phyloP scores from a whole-genome alignment of 1,140 invertebrate genomes.

The Meloidogyne hapla region DNA sequence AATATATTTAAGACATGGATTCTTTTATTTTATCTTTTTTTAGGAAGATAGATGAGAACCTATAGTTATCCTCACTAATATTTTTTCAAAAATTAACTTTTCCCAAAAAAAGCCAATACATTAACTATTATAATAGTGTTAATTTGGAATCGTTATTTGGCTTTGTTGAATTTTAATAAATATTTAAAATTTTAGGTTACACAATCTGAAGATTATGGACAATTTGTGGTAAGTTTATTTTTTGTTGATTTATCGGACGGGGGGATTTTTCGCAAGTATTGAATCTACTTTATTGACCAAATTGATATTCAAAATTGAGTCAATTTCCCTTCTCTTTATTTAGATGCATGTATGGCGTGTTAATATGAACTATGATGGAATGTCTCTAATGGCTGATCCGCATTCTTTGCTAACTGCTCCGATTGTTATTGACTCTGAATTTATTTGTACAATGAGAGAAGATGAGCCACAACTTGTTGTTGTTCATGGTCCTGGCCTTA shows the following conservation, averaged over 20 bases:
- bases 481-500: slow-evolving; percentile 54
- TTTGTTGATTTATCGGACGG: no score
- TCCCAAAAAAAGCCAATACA: no score
- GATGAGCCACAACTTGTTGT: slow-evolving; percentile 60
- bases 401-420: slow-evolving; percentile 49
- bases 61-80: no score
- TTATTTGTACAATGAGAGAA: slow-evolving; percentile 58
- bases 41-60: no score
- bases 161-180: no score
- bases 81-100: no score
- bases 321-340: neutral
- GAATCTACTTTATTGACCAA: no score
- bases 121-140: no score
- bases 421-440: slow-evolving; percentile 55
- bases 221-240: slow-evolving; percentile 40
- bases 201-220: slow-evolving; percentile 59
- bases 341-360: slow-evolving; percentile 56
- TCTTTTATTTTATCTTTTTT: no score
- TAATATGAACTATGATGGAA: slow-evolving; percentile 52
- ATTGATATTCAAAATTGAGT: neutral
- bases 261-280: neutral
- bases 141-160: no score
- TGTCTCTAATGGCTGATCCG: slow-evolving; percentile 45
- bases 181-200: no score
- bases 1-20: no score